These are phyloP conservation scores for Crepidodera aurea DNA, from an alignment of 2,888 invertebrate genomes.

Conservation along the genomic window DNA sequence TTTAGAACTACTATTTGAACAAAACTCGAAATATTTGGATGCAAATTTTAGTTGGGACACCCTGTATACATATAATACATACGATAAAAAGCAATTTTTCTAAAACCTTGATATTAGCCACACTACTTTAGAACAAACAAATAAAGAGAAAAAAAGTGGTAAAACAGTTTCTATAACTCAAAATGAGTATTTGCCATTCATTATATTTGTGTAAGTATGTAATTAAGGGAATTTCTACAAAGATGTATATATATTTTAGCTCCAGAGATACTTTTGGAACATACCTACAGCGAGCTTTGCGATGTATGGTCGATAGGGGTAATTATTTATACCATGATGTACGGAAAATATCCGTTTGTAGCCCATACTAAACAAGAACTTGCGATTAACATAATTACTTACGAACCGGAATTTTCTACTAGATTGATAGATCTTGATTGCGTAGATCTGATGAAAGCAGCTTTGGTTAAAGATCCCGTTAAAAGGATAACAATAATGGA, in stretches of 20 bases:
- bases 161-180: no score
- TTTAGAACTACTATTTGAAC: no score
- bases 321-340: constrained; percentile 64
- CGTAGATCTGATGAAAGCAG: constrained; percentile 60
- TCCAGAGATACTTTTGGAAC: constrained; percentile 66
- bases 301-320: constrained; percentile 69
- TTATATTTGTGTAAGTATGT: no score
- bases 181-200: no score
- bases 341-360: constrained; percentile 58
- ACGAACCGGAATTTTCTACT: constrained; percentile 49
- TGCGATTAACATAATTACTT: constrained; percentile 53
- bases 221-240: no score
- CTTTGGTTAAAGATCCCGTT: constrained; percentile 65
- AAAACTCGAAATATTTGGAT: no score
- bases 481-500: constrained; percentile 65
- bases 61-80: no score
- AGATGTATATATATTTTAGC: constrained; percentile 58
- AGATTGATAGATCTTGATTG: constrained; percentile 51
- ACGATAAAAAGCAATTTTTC: no score
- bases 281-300: constrained; percentile 67
- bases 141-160: no score
- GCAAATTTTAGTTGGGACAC: no score
- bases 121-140: no score
- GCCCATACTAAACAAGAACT: constrained; percentile 53
- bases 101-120: no score